phyloP scores from a whole-genome alignment of 2,797 vertebrate species.

The Lepus townsendii region DNA sequence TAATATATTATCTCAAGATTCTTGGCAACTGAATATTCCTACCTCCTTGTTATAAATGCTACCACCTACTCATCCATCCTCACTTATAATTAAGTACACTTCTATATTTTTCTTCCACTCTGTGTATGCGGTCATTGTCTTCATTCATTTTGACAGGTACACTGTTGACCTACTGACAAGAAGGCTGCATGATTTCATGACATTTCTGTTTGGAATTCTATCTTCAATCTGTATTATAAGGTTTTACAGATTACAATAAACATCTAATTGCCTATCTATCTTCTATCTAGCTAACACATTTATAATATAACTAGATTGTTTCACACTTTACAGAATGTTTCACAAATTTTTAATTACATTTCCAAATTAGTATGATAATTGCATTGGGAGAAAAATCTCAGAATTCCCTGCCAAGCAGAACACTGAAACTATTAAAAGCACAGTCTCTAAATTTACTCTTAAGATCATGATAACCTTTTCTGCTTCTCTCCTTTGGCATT shows the following conservation, averaged over 20 bases:
- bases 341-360: slow-evolving; percentile 32
- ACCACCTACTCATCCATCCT: background rate
- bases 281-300: background rate
- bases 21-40: background rate
- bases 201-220: background rate
- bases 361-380: slow-evolving; percentile 27
- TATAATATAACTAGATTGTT: background rate
- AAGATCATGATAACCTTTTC: background rate
- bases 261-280: background rate
- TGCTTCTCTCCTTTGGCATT: background rate
- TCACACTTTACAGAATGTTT: background rate
- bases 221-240: background rate
- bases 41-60: background rate
- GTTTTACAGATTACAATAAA: background rate
- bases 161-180: background rate
- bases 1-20: background rate
- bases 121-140: background rate
- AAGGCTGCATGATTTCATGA: background rate
- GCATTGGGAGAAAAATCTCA: slow-evolving; percentile 21
- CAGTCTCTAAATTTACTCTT: background rate
- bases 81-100: background rate
- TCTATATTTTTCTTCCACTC: background rate
- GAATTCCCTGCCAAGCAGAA: background rate
- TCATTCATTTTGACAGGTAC: background rate
- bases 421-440: background rate